These are phyloP conservation scores for Trematocara nigrifrons DNA, from an alignment of 2,113 vertebrate genomes.

Conservation along the genomic window DNA sequence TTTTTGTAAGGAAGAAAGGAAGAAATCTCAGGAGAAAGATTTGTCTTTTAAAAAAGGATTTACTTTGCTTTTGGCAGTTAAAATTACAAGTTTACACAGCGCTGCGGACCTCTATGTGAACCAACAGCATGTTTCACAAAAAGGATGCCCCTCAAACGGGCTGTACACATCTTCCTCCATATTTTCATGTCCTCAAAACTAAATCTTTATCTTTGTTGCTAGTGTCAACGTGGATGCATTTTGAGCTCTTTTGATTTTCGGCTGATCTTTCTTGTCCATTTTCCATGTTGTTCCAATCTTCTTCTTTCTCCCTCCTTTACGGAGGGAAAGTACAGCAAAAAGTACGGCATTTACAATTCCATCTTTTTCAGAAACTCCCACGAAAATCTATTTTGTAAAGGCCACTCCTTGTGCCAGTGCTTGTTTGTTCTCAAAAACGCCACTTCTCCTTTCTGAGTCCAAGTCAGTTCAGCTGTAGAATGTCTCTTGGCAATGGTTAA, in stretches of 20 bases:
- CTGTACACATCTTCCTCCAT: not conserved
- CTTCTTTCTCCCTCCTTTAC: not conserved
- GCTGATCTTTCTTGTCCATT: not conserved
- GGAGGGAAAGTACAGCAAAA: not conserved
- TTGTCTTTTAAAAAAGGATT: not conserved
- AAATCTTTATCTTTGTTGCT: not conserved
- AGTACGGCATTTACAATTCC: not conserved
- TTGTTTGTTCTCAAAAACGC: not conserved
- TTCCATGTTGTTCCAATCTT: not conserved
- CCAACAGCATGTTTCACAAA: not conserved
- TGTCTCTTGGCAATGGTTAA: not conserved
- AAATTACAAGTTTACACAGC: not conserved
- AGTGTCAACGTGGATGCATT: not conserved
- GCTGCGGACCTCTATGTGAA: rapidly evolving
- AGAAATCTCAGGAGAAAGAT: not conserved
- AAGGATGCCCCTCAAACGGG: not conserved
- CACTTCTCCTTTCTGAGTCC: not conserved
- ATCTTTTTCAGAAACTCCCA: not conserved
- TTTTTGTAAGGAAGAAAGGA: not conserved
- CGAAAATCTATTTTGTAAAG: not conserved
- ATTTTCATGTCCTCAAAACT: not conserved
- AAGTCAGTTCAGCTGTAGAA: not conserved
- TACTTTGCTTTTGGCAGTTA: not conserved
- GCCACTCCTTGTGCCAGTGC: not conserved
- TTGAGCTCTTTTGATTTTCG: not conserved